Evolutionary conservation across 2,797 vertebrate species (phyloP).

Genomic region (Gobio occitaniae): DNA sequence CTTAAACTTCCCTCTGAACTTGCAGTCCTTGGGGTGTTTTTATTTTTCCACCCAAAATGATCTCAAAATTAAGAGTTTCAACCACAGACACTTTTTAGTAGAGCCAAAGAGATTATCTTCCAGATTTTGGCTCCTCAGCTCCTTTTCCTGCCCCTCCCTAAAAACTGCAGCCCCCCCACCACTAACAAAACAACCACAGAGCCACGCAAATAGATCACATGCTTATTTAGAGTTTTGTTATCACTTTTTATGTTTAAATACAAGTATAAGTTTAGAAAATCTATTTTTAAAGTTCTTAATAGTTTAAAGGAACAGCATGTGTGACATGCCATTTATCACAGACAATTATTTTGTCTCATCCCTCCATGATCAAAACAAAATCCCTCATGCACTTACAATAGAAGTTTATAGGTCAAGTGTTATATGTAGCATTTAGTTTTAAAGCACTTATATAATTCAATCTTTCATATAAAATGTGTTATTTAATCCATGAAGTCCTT

Average conservation of each 20-base stretch:
- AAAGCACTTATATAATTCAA: neutral
- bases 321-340: neutral
- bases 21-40: slow-evolving; percentile 54
- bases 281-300: neutral
- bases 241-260: neutral
- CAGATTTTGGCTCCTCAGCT: slow-evolving; percentile 46
- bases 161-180: slow-evolving; percentile 5
- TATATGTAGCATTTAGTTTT: neutral
- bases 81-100: slow-evolving; percentile 60
- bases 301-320: neutral
- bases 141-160: slow-evolving; percentile 29
- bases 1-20: slow-evolving; percentile 50
- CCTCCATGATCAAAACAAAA: neutral
- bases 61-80: slow-evolving; percentile 61
- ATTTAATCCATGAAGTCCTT: neutral
- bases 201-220: slow-evolving; percentile 32
- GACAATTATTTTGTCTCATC: too few species aligned
- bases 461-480: neutral
- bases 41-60: slow-evolving; percentile 60
- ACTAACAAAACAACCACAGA: slow-evolving; percentile 24
- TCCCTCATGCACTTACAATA: neutral
- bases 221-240: neutral
- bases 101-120: slow-evolving; percentile 61
- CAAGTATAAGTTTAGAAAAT: neutral
- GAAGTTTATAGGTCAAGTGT: neutral